Evolutionary conservation across 1,140 invertebrate genomes (phyloP).

Genomic region (Armadillidium nasatum): DNA sequence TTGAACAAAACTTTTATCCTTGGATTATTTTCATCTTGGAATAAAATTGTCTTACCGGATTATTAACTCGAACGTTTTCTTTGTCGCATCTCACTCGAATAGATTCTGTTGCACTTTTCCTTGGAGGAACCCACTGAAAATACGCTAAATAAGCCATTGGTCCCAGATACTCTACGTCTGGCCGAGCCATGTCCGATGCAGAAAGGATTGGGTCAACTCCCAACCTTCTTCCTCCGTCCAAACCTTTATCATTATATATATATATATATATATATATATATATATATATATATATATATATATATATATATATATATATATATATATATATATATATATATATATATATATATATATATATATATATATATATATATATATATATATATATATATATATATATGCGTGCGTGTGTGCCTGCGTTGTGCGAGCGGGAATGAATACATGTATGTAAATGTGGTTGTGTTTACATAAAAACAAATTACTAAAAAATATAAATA

Average conservation of each 20-base stretch:
- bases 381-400: background rate
- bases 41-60: constrained; percentile 73
- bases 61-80: constrained; percentile 64
- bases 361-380: background rate
- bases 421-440: too few relatives aligned
- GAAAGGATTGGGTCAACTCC: constrained; percentile 84
- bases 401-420: too few relatives aligned
- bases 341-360: constrained; percentile 11
- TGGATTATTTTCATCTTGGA: too few relatives aligned
- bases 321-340: background rate
- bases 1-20: too few relatives aligned
- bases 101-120: constrained; percentile 47
- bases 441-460: too few relatives aligned
- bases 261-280: constrained; percentile 15
- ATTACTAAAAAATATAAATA: too few relatives aligned
- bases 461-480: too few relatives aligned
- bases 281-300: background rate
- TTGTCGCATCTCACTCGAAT: constrained; percentile 35
- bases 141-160: constrained; percentile 91
- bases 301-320: background rate
- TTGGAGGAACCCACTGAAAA: constrained; percentile 79
- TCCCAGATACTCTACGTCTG: constrained; percentile 88
- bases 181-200: constrained; percentile 88
- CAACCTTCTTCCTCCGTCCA: constrained; percentile 59
- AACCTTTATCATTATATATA: constrained; percentile 50